Base-by-base conservation (phyloP, 1,140 invertebrate genomes). In the Macrocentrus cingulum region DNA sequence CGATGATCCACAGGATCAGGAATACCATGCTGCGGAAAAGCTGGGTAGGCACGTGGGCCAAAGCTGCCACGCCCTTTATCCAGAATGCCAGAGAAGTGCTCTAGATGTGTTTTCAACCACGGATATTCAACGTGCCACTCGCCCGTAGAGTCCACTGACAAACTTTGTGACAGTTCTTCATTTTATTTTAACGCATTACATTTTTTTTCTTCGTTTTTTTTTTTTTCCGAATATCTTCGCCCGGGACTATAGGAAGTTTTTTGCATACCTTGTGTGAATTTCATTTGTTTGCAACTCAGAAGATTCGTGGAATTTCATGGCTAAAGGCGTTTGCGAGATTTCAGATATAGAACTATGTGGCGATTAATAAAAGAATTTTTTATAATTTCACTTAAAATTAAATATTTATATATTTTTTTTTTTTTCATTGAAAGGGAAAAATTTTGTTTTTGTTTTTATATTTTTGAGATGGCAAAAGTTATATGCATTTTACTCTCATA, bases 31-130 rank as follows among this genome's bases (percentile, higher is more conserved):
- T 19, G 77, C 77, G 2, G 77, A 80, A 65, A 64, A 64, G 46
- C 66, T 68, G 11, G 79, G 77, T 53, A 72, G 70, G 61, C 61
- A 63, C 42, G 59, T 67, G 45, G 70, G 63, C 34, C 67, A 68
- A 65, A 70, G 66, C 64, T 79, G 77, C 69, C 73, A 77, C 69
- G 70, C 67, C 64, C 70, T 79, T 62, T 81, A 80, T 66, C 68
- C 74, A 19, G 75, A 79, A 62, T 82, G 80, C 62, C 42, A 63
- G 42, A 71, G 59, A 61, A 78, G 75, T 66, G 56, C 78, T 11
- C 67, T 80, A 36, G 75, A 79, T 59, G 62, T 78, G 34, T 79
- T 80, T 62, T 75, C 79, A 39, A 70, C 58, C 13, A 62, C 51
- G 52, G 46, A 32, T 22, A n/a, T 13, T 42, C 8, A 16, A 9